phyloP scores from a whole-genome alignment of 2,797 vertebrate genomes.

The Crax fasciolata region DNA sequence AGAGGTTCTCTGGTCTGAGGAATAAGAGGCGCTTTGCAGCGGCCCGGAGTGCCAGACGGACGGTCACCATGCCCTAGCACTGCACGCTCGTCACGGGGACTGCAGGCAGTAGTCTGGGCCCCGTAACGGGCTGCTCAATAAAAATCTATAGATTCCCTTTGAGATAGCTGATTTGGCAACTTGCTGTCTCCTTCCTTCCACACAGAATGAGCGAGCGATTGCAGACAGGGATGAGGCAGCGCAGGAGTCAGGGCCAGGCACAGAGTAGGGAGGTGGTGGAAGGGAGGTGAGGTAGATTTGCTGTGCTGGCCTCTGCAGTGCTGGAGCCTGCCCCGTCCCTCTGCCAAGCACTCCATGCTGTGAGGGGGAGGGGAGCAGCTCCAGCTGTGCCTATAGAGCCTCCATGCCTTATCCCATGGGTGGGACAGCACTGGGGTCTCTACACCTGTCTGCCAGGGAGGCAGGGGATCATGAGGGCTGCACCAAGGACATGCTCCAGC shows the following conservation, averaged over 20 bases:
- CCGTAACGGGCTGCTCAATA: neutral
- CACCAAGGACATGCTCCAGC: neutral
- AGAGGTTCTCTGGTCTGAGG: slow-evolving; percentile 86
- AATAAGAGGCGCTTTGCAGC: slow-evolving; percentile 51
- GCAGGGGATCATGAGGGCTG: neutral
- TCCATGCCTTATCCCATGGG: neutral
- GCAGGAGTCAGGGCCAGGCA: rapidly evolving
- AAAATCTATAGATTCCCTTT: neutral
- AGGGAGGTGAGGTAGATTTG: neutral
- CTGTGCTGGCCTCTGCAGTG: rapidly evolving
- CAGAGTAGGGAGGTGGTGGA: neutral
- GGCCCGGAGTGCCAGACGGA: slow-evolving; percentile 62
- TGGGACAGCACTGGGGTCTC: neutral
- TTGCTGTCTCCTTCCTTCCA: slow-evolving; percentile 45
- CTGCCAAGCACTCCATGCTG: neutral
- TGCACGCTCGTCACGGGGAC: rapidly evolving
- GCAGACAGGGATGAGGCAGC: neutral
- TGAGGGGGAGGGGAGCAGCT: neutral
- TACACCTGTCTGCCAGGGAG: rapidly evolving
- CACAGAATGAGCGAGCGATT: neutral
- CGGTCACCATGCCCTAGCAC: slow-evolving; percentile 75
- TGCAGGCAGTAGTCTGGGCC: neutral
- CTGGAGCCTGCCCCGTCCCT: neutral
- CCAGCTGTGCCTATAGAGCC: neutral
- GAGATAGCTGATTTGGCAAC: slow-evolving; percentile 36